Conservation (phyloP, 2,888 invertebrate genomes). For the Arctia plantaginis region DNA sequence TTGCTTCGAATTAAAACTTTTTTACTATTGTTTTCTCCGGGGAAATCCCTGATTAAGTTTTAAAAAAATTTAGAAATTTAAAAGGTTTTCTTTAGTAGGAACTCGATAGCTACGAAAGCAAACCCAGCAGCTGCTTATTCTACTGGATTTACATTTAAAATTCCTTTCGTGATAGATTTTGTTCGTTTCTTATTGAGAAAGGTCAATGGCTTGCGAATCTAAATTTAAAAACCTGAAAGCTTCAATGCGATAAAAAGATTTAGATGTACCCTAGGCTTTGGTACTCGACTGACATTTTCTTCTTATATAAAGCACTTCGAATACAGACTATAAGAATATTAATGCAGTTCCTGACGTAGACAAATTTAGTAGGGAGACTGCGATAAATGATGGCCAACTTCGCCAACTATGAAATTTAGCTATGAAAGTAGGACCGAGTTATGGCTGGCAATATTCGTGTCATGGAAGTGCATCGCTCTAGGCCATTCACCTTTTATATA, state of each 20-base stretch:
- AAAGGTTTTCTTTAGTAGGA: constrained; percentile 34
- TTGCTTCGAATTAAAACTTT: constrained; percentile 3
- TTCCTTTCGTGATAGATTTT: constrained; percentile 1
- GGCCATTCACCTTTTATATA: not conserved
- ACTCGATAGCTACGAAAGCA: constrained; percentile 43
- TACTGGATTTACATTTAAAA: constrained; percentile 29
- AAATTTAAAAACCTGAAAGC: not conserved
- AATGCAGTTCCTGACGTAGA: not conserved
- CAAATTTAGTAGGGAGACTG: not conserved
- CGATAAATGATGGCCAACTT: no score
- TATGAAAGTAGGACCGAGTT: not conserved
- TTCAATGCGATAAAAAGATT: not conserved
- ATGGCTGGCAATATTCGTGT: not conserved
- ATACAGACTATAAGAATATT: not conserved
- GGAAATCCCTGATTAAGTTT: constrained; percentile 24
- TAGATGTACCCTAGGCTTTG: not conserved
- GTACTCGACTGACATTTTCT: not conserved
- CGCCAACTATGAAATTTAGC: no score
- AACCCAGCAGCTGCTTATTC: constrained; percentile 29
- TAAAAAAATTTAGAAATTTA: constrained; percentile 41
- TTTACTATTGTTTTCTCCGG: not conserved
- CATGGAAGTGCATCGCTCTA: not conserved
- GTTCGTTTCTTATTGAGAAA: not conserved
- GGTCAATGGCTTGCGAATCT: not conserved
- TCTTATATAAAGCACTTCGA: not conserved